A percentile compares a stretch with the other conserved stretches of the same genome.
Conservation (phyloP, 53 echinoderm and acorn worm species). For the Crossaster papposus region DNA sequence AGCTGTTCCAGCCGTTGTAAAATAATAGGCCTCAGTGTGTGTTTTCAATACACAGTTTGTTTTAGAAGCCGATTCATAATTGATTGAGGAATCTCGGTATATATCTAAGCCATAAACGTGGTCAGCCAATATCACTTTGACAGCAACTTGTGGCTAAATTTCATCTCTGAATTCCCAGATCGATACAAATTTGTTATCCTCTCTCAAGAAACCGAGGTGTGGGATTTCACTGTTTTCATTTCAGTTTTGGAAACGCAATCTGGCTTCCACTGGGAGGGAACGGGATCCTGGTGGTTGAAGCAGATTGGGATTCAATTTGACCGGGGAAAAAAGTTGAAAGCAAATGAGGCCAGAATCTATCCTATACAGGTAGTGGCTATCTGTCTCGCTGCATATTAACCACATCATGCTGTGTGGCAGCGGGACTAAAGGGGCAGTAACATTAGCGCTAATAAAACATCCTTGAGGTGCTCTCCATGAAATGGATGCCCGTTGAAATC, state of each 20-base stretch:
- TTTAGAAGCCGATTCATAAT: conserved; percentile 9
- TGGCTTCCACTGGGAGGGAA: conserved; percentile 16
- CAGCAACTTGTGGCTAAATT: not conserved
- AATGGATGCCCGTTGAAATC: conserved; percentile 30
- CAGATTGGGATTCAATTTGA: conserved; percentile 47
- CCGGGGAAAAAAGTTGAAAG: not conserved
- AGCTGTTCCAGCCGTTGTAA: conserved; percentile 3
- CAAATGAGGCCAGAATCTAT: not conserved
- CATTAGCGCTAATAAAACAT: conserved; percentile 54
- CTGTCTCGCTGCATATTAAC: conserved; percentile 30
- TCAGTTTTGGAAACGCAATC: conserved; percentile 20
- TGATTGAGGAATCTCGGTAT: not conserved
- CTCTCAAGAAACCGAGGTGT: not conserved
- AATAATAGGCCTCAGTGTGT: not conserved
- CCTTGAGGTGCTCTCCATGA: conserved; percentile 2
- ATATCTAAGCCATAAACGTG: not conserved
- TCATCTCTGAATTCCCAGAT: conserved; percentile 26
- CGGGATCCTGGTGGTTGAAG: conserved; percentile 11
- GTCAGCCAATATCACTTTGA: not conserved
- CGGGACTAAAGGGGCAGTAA: conserved; percentile 27
- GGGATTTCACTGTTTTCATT: conserved; percentile 6
- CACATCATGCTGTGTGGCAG: conserved; percentile 25
- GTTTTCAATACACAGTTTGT: not conserved
- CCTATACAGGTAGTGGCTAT: not conserved
- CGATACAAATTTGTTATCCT: not conserved